A percentile compares a stretch with the other conserved stretches of the same genome.
Evolutionary conservation across 2,888 invertebrate genomes (phyloP).

Genomic region (Ophion costatus): DNA sequence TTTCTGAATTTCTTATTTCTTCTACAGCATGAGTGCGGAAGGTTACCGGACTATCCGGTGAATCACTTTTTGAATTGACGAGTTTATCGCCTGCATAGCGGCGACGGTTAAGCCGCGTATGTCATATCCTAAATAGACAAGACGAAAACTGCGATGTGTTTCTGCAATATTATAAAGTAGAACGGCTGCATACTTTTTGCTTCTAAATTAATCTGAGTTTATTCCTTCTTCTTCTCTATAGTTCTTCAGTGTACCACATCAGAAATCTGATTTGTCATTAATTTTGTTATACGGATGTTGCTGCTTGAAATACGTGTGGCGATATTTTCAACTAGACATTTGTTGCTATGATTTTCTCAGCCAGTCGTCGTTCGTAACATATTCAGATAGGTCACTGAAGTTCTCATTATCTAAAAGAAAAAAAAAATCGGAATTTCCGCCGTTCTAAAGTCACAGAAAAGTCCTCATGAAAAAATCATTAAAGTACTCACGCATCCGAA

Average conservation of each 20-base stretch:
- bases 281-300: not conserved
- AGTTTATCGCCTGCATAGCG: no score
- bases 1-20: no score
- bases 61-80: no score
- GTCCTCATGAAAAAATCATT: not conserved
- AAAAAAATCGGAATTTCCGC: not conserved
- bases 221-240: not conserved
- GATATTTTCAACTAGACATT: not conserved
- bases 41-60: no score
- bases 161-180: not conserved
- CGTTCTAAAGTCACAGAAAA: not conserved
- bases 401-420: slow-evolving; percentile 70
- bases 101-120: no score
- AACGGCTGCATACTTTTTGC: not conserved
- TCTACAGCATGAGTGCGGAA: no score
- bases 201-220: not conserved
- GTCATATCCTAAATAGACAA: not conserved
- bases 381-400: slow-evolving; percentile 72
- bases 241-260: not conserved
- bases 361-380: slow-evolving; percentile 67
- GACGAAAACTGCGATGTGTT: not conserved
- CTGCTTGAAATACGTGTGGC: not conserved
- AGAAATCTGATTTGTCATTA: not conserved
- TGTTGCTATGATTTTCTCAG: not conserved
- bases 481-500: slow-evolving; percentile 57